phyloP scores from a whole-genome alignment of 2,113 vertebrate genomes.

The Ascaphus truei region DNA sequence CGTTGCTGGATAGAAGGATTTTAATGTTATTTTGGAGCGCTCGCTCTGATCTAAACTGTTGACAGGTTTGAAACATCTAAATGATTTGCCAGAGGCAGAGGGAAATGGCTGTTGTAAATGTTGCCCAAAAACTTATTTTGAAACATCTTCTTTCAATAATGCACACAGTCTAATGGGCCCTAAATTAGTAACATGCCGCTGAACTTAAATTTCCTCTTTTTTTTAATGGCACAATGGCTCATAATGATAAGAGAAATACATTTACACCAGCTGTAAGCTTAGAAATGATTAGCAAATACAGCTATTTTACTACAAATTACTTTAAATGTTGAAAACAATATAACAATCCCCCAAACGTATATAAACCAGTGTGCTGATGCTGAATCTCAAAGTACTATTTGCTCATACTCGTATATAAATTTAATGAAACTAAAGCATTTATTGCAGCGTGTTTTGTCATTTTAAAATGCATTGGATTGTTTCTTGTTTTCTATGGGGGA shows the following conservation, averaged over 20 bases:
- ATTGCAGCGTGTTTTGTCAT: background rate
- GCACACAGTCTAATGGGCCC: conserved; percentile 6
- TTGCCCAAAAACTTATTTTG: conserved; percentile 13
- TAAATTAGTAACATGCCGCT: conserved; percentile 8
- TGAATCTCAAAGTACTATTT: background rate
- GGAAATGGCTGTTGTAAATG: conserved; percentile 7
- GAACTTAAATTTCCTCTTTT: conserved; percentile 13
- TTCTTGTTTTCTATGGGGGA: too few species aligned
- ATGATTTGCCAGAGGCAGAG: conserved; percentile 14
- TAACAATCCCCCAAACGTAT: conserved; percentile 22
- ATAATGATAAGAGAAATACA: conserved; percentile 37
- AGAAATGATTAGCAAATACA: conserved; percentile 28
- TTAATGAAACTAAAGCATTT: background rate
- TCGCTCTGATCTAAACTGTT: background rate
- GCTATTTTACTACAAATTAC: conserved; percentile 31
- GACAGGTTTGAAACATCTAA: conserved; percentile 9
- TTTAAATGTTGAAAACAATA: conserved; percentile 20
- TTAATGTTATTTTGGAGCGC: background rate
- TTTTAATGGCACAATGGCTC: conserved; percentile 23
- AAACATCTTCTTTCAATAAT: conserved; percentile 14
- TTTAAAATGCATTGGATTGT: background rate
- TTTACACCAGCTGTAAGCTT: conserved; percentile 36
- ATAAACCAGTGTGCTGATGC: background rate
- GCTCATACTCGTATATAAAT: background rate
- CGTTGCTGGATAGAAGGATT: background rate